phyloP scores from a whole-genome alignment of 2,888 invertebrate genomes.

The Cloeon dipterum region DNA sequence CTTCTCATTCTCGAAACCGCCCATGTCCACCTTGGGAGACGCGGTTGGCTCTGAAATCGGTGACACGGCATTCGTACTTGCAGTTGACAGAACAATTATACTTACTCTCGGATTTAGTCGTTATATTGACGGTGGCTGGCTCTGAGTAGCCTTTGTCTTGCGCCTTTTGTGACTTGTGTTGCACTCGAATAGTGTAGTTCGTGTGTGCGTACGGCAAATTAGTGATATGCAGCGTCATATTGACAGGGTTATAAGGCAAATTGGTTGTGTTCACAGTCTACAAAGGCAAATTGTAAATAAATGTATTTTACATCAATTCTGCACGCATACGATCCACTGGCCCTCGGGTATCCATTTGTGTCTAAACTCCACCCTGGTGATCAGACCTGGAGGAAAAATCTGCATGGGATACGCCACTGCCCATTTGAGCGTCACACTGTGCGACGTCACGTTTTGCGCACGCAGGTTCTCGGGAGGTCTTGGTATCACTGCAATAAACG shows the following conservation, averaged over 20 bases:
- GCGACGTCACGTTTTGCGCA: constrained; percentile 20
- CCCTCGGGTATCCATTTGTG: constrained; percentile 22
- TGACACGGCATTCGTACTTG: too few species aligned
- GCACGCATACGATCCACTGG: constrained; percentile 16
- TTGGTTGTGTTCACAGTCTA: constrained; percentile 7
- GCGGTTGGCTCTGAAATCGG: constrained; percentile 34
- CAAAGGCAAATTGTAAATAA: too few species aligned
- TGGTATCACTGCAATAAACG: constrained; percentile 22
- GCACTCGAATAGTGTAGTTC: constrained; percentile 47
- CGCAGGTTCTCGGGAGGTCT: constrained; percentile 23
- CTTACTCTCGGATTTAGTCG: constrained; percentile 23
- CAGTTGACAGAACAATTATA: too few species aligned
- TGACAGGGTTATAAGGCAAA: too few species aligned
- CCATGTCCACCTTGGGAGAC: constrained; percentile 44
- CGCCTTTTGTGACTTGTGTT: constrained; percentile 31
- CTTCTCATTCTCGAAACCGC: constrained; percentile 45
- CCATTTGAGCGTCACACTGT: constrained; percentile 25
- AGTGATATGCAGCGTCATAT: constrained; percentile 20
- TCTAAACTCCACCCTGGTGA: constrained; percentile 25
- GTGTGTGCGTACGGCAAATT: constrained; percentile 38
- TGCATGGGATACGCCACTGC: constrained; percentile 21
- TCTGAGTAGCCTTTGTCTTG: constrained; percentile 46
- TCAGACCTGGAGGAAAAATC: constrained; percentile 24
- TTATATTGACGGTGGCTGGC: constrained; percentile 30
- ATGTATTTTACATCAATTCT: too few species aligned